Evolutionary conservation across 2,797 vertebrate species (phyloP).

Genomic region (Pipistrellus pygmaeus): DNA sequence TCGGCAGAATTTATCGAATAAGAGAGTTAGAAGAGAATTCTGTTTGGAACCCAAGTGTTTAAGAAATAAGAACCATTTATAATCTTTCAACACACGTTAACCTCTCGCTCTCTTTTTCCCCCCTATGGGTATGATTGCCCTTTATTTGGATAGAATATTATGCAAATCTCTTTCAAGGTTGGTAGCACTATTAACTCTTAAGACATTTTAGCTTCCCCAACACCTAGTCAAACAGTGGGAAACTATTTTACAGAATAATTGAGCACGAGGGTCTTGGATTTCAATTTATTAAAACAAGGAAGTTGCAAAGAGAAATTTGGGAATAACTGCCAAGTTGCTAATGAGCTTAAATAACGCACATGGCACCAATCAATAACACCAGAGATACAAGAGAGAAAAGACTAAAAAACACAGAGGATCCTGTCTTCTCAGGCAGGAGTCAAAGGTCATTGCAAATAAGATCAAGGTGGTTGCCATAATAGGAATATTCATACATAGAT

Average conservation of each 20-base stretch:
- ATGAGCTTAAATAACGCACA: constrained; percentile 43
- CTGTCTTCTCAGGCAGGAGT: background rate
- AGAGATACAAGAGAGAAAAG: background rate
- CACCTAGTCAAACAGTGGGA: constrained; percentile 56
- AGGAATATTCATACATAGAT: background rate
- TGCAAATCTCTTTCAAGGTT: constrained; percentile 39
- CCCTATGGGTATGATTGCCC: background rate
- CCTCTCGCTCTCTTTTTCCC: background rate
- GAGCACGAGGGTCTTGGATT: constrained; percentile 69
- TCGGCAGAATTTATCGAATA: constrained; percentile 8
- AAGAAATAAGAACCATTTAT: constrained; percentile 47
- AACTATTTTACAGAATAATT: constrained; percentile 51
- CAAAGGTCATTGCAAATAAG: constrained; percentile 6
- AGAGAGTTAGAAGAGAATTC: constrained; percentile 14
- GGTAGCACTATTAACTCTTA: constrained; percentile 55
- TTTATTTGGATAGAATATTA: constrained; percentile 39
- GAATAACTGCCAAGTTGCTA: constrained; percentile 73
- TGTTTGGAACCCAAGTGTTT: constrained; percentile 28
- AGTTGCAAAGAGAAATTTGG: constrained; percentile 64
- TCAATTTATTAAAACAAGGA: constrained; percentile 77
- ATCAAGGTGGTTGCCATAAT: background rate
- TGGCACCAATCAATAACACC: constrained; percentile 67
- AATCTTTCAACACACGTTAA: background rate
- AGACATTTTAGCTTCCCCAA: background rate
- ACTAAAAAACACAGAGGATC: background rate